phyloP scores from a whole-genome alignment of 2,113 vertebrate genomes.

The Centropristis striata region DNA sequence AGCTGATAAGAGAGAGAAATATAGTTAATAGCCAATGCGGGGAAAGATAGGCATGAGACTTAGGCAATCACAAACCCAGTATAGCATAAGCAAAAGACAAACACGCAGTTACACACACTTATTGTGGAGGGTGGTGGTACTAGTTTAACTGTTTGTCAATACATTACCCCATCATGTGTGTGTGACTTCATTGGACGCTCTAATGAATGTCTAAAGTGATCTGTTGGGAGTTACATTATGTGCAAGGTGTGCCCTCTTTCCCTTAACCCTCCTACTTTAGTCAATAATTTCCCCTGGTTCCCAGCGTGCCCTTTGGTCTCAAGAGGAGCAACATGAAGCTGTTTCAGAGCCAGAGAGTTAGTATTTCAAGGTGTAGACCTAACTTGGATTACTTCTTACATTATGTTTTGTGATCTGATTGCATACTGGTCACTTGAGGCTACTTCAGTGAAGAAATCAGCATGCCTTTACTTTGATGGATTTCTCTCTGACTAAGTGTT shows the following conservation, averaged over 20 bases:
- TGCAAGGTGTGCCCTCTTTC: constrained; percentile 1
- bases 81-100: background rate
- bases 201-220: background rate
- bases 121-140: background rate
- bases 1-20: constrained; percentile 13
- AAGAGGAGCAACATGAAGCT: background rate
- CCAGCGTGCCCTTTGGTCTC: background rate
- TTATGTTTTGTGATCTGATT: background rate
- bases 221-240: background rate
- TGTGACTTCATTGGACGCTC: background rate
- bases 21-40: constrained; percentile 20
- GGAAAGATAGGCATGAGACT: constrained; percentile 2
- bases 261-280: background rate
- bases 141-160: background rate
- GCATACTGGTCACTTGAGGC: background rate
- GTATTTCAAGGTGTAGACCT: background rate
- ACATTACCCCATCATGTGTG: background rate
- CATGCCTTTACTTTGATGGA: background rate
- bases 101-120: too few species aligned
- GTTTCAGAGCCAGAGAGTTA: background rate
- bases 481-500: background rate
- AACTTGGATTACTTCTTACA: background rate
- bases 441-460: background rate
- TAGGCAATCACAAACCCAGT: background rate
- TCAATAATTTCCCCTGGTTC: constrained; percentile 37